Conservation (phyloP, 2,113 vertebrate genomes). For the Etheostoma spectabile region DNA sequence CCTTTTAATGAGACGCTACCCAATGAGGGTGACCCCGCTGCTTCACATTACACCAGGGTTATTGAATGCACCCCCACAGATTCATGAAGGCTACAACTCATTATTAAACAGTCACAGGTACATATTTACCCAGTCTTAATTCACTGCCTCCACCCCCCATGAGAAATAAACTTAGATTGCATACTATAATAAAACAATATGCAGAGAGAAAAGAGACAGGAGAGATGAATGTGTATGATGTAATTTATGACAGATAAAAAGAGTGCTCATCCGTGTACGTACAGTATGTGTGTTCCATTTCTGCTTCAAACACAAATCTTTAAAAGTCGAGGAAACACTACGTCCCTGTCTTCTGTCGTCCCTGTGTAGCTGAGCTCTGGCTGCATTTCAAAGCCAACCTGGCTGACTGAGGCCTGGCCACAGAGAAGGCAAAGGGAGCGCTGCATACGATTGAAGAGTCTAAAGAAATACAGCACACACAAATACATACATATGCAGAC, state of each 20-base stretch:
- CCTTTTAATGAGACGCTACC: constrained; percentile 72
- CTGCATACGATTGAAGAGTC: constrained; percentile 27
- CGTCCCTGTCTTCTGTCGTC: constrained; percentile 13
- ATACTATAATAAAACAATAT: constrained; percentile 24
- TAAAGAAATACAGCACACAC: constrained; percentile 38
- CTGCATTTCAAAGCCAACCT: constrained; percentile 56
- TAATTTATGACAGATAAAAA: constrained; percentile 11
- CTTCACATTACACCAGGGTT: constrained; percentile 27
- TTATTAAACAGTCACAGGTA: constrained; percentile 66
- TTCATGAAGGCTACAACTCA: constrained; percentile 66
- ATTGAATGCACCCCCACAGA: constrained; percentile 56
- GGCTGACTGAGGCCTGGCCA: constrained; percentile 21
- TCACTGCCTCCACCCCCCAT: constrained; percentile 19
- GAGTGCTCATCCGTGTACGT: background rate
- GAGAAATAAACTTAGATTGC: constrained; percentile 61
- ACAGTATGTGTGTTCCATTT: background rate
- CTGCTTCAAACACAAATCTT: constrained; percentile 34
- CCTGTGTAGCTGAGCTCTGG: constrained; percentile 23
- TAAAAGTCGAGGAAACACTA: constrained; percentile 20
- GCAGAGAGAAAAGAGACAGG: background rate
- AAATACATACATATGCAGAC: background rate
- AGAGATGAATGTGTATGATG: constrained; percentile 6
- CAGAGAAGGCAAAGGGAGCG: constrained; percentile 12
- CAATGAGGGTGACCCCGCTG: constrained; percentile 64
- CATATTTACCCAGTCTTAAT: constrained; percentile 67